phyloP scores from a whole-genome alignment of 2,113 vertebrate species.

The Silurus meridionalis region DNA sequence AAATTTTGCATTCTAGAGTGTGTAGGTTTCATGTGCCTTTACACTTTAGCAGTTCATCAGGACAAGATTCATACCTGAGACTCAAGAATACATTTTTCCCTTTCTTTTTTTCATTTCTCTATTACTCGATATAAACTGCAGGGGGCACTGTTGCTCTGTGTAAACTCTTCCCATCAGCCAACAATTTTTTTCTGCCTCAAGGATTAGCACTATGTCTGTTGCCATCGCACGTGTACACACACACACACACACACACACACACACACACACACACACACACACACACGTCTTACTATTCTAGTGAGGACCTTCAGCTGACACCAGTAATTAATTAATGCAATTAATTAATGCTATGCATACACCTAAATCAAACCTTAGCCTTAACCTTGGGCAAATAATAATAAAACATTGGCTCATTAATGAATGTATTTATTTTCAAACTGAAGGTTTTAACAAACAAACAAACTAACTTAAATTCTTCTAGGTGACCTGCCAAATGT shows the following conservation, averaged over 20 bases:
- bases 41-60: background rate
- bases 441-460: background rate
- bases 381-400: background rate
- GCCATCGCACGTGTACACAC: constrained; percentile 15
- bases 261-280: constrained; percentile 37
- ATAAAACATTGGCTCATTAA: background rate
- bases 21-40: background rate
- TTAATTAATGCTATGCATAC: constrained; percentile 1
- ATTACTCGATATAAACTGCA: constrained; percentile 49
- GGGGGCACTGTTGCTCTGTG: constrained; percentile 68
- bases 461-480: background rate
- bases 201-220: constrained; percentile 46
- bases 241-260: constrained; percentile 13
- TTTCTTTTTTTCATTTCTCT: background rate
- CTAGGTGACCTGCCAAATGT: constrained; percentile 2
- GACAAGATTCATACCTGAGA: constrained; percentile 3
- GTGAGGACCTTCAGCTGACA: background rate
- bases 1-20: background rate
- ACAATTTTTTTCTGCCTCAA: constrained; percentile 11
- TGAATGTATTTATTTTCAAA: background rate
- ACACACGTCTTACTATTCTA: background rate
- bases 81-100: background rate
- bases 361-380: background rate
- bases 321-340: background rate
- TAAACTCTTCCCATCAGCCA: background rate